Conservation (phyloP, 2,113 vertebrate genomes). For the Okapia johnstoni region DNA sequence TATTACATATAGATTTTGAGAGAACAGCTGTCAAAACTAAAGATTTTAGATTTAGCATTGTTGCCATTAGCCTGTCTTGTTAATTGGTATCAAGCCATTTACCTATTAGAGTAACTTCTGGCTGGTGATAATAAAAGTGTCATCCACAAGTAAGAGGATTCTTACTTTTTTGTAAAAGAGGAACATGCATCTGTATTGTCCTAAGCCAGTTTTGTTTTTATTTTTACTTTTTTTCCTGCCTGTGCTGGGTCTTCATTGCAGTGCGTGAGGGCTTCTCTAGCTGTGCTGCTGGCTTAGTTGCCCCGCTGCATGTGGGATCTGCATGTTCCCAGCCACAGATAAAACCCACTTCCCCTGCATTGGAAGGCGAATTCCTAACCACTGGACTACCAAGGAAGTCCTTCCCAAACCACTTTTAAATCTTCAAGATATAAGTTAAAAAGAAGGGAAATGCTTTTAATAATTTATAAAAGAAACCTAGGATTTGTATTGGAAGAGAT, state of each 20-base stretch:
- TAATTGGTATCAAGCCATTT: neutral
- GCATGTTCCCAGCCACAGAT: neutral
- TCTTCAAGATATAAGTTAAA: neutral
- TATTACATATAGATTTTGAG: neutral
- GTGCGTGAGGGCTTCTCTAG: rapidly evolving
- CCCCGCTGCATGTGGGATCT: neutral
- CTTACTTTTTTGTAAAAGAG: neutral
- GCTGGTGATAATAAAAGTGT: neutral
- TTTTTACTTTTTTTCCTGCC: neutral
- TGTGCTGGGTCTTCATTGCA: neutral
- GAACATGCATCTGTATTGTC: neutral
- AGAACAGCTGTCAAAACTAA: neutral
- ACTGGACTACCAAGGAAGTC: neutral
- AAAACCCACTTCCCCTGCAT: neutral
- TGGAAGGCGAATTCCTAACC: neutral
- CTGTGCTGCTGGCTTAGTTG: neutral
- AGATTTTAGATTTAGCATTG: neutral
- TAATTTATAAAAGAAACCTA: neutral
- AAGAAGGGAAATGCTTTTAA: neutral
- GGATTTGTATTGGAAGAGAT: neutral
- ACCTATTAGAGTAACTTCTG: neutral
- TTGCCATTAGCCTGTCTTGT: neutral
- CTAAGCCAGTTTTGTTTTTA: neutral
- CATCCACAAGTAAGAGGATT: neutral
- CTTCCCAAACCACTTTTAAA: neutral